Base-by-base conservation (phyloP, 2,888 invertebrate species). In the Caenorhabditis virilis region DNA sequence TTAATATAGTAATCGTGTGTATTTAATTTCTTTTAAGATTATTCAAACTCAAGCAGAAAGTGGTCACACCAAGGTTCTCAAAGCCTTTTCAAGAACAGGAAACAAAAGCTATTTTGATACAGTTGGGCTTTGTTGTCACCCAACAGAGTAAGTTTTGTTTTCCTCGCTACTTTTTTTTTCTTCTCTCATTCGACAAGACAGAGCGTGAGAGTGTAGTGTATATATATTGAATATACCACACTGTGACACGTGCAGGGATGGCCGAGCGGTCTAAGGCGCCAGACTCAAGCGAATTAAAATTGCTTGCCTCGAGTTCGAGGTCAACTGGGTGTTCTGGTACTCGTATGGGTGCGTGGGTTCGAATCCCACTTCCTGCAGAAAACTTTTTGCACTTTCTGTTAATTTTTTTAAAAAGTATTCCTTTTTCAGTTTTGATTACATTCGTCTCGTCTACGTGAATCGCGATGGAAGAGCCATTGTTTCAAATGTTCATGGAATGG, bases 101-200 rank as follows among this genome's bases (percentile, higher is more conserved):
- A 30, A 22, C 25, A 35, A n/a, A 22, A 26, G 23, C 38, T 43
- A n/a, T 25, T 89, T 89, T 0, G 87, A 88, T 13, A 89, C 90
- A 57, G 90, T 89, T 54, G 90, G 90, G 0, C 92, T 93, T 0
- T 97, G 95, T 84, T 95, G 95, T 84, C 91, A 93, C 1, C 93
- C 95, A 0, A 88, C 92, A 52, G 90, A 89, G 84, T 72, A 20
- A 76, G 58, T 76, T 39, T 39, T 39, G 18, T 5, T 18, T 18
- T 33, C 18, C 25, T 27, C 25, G 54, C 77, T 82, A 91, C 95
- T 73, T 90, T 91, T 36, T 91, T 95, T 89, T 87, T 95, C 68
- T 93, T 0, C 95, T 95, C 36, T 7, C 16, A 18, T 39, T 39
- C 20, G 4, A 20, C 16, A 39, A 5, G 16, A 11, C 16, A 20